Percentiles rank a stretch among this genome's conserved stretches.
Evolutionary conservation across 1,140 invertebrate species (phyloP).

Genomic region (Palaemon carinicauda): DNA sequence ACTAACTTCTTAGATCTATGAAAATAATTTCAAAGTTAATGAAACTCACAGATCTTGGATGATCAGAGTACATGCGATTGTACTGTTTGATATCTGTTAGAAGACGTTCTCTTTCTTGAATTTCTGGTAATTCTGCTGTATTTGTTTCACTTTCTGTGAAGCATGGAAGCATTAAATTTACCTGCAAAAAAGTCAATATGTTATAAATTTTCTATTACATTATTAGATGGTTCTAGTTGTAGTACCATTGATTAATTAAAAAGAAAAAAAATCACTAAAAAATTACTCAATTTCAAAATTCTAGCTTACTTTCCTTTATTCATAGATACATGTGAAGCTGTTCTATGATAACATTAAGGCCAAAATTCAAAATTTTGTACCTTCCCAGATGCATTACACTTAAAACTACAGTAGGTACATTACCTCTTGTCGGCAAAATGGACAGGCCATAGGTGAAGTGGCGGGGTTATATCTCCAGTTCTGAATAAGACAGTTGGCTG

Average conservation of each 20-base stretch:
- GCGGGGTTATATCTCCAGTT: constrained; percentile 37
- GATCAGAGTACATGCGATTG: constrained; percentile 43
- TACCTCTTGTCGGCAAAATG: constrained; percentile 45
- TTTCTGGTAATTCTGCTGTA: not conserved
- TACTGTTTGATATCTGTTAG: constrained; percentile 21
- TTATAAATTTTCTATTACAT: not conserved
- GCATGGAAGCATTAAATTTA: constrained; percentile 29
- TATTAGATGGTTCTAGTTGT: not conserved
- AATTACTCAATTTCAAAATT: no score
- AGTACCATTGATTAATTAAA: not conserved
- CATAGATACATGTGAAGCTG: no score
- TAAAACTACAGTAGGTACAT: not conserved
- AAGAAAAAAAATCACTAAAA: not conserved
- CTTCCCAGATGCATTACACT: not conserved
- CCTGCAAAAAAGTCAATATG: not conserved
- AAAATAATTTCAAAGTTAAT: no score
- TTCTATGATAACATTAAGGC: not conserved
- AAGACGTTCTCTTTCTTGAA: constrained; percentile 23
- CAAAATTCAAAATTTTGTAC: not conserved
- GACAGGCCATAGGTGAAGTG: constrained; percentile 29
- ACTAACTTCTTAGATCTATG: not conserved
- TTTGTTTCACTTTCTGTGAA: constrained; percentile 26
- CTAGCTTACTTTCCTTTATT: no score
- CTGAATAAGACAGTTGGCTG: constrained; percentile 38
- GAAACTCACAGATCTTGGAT: constrained; percentile 39